A percentile compares a stretch with the other conserved stretches of the same genome.
Conservation (phyloP, 2,888 invertebrate species). For the Apodemia hepburni region DNA sequence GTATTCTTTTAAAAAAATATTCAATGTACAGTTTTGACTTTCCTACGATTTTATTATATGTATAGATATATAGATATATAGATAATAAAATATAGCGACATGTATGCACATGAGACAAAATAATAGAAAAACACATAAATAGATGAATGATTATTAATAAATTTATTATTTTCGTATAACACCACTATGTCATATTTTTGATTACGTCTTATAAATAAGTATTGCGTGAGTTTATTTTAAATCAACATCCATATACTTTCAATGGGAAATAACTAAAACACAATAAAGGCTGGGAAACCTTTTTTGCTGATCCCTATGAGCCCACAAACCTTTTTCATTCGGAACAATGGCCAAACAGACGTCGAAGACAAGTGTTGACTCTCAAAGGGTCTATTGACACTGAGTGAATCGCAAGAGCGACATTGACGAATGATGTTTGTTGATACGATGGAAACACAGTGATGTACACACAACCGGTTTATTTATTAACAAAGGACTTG, state of each 20-base stretch:
- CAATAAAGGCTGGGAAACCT: background rate
- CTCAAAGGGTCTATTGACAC: conserved; percentile 31
- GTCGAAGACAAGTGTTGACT: conserved; percentile 24
- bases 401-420: conserved; percentile 39
- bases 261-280: background rate
- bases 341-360: conserved; percentile 25
- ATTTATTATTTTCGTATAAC: too few species aligned
- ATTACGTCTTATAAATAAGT: too few species aligned
- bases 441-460: conserved; percentile 33
- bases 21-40: too few species aligned
- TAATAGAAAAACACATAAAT: too few species aligned
- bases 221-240: too few species aligned
- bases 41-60: too few species aligned
- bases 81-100: too few species aligned
- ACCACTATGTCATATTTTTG: too few species aligned
- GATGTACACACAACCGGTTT: conserved; percentile 28
- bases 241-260: background rate
- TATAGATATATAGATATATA: too few species aligned
- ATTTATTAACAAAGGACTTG: conserved; percentile 33
- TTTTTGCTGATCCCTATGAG: background rate
- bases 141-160: too few species aligned
- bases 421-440: conserved; percentile 46
- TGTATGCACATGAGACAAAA: too few species aligned
- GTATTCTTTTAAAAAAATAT: too few species aligned
- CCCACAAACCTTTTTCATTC: conserved; percentile 19